Percentiles rank a stretch among this genome's conserved stretches.
phyloP scores from a whole-genome alignment of 2,113 vertebrate genomes.

The Pteropus alecto region DNA sequence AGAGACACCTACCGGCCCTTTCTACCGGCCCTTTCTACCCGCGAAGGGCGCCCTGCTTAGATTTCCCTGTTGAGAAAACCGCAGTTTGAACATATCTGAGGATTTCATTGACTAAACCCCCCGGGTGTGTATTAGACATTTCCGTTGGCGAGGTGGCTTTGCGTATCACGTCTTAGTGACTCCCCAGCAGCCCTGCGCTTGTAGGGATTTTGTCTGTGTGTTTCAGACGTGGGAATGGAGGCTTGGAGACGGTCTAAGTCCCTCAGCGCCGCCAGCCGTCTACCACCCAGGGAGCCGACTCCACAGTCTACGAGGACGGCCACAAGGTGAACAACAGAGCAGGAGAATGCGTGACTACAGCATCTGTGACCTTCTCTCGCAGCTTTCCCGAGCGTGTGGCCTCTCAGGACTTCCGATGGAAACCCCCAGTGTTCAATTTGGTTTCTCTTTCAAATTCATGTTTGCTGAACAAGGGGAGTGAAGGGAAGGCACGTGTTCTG shows the following conservation, averaged over 20 bases:
- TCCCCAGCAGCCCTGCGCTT: no score
- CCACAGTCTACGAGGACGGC: accelerated
- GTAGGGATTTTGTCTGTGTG: no score
- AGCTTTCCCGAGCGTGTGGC: no score
- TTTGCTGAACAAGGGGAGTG: background rate
- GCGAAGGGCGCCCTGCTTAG: background rate
- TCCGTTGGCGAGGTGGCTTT: background rate
- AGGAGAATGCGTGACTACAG: no score
- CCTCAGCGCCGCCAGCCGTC: no score
- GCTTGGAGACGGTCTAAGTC: background rate
- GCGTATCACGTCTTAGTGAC: accelerated
- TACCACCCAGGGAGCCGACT: background rate
- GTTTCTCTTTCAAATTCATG: background rate
- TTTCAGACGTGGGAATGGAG: background rate
- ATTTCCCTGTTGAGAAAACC: background rate
- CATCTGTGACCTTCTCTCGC: no score
- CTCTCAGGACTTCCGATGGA: background rate
- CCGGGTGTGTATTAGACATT: background rate
- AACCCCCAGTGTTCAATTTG: background rate
- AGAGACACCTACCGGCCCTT: background rate
- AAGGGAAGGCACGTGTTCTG: background rate
- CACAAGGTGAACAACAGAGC: no score
- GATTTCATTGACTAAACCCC: background rate
- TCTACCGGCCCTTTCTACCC: background rate
- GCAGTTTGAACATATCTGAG: background rate